Percentiles rank a stretch among this genome's conserved stretches.
Conservation (phyloP, 2,888 invertebrate genomes). For the Crocallis elinguaria region DNA sequence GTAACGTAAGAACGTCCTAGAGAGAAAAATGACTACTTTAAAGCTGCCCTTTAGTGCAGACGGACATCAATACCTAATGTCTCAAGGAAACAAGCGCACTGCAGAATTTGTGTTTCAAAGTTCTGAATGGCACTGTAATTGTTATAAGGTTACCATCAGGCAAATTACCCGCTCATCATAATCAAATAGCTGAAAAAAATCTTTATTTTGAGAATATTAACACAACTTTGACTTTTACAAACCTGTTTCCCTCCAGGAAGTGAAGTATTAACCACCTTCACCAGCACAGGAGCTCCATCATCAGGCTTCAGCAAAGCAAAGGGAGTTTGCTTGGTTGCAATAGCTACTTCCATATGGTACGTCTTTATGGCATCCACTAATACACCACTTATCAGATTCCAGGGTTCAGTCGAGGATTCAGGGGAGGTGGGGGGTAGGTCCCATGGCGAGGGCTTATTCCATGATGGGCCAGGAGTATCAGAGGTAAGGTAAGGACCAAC, state of each 20-base stretch:
- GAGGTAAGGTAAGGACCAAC: constrained; percentile 62
- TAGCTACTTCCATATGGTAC: constrained; percentile 88
- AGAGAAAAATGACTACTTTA: no score
- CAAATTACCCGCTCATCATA: no score
- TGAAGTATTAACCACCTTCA: constrained; percentile 86
- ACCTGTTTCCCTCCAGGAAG: constrained; percentile 79
- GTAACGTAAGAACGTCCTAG: no score
- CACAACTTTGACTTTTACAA: neutral
- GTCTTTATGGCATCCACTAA: constrained; percentile 89
- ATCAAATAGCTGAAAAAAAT: no score
- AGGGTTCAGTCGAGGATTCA: constrained; percentile 48
- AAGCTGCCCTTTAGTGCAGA: no score
- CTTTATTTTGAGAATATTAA: no score
- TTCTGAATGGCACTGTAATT: no score
- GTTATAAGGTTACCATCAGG: no score
- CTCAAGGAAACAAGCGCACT: no score
- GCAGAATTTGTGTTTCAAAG: no score
- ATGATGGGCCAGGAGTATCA: constrained; percentile 36
- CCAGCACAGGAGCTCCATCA: constrained; percentile 87
- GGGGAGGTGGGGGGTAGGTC: constrained; percentile 36
- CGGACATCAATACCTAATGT: no score
- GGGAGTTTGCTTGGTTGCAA: constrained; percentile 87
- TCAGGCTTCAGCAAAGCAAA: constrained; percentile 89
- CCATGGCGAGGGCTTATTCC: constrained; percentile 43
- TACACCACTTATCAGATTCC: constrained; percentile 75